These are phyloP conservation scores for Rhinatrema bivittatum DNA, from an alignment of 2,797 vertebrate species.

Conservation along the genomic window DNA sequence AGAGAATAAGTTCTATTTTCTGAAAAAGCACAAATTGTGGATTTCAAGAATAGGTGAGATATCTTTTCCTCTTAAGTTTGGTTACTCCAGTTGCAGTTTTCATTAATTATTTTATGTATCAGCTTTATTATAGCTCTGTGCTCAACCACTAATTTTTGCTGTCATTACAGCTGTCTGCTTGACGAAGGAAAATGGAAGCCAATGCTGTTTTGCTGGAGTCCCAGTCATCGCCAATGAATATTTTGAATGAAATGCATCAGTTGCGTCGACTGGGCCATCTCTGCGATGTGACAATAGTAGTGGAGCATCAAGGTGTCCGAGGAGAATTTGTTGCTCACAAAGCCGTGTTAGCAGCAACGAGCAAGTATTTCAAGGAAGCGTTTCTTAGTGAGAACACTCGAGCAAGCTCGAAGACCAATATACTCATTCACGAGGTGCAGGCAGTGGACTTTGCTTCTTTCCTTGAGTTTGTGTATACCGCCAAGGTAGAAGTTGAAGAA, in stretches of 20 bases:
- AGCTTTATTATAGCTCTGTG: too few species aligned
- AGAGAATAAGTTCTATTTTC: too few species aligned
- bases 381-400: constrained; percentile 61
- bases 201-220: constrained; percentile 72
- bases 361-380: constrained; percentile 82
- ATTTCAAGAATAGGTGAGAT: too few species aligned
- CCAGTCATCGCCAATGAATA: constrained; percentile 66
- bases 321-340: constrained; percentile 85
- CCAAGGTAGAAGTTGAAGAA: constrained; percentile 70
- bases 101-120: too few species aligned
- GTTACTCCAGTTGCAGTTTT: too few species aligned
- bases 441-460: constrained; percentile 74
- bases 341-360: constrained; percentile 84
- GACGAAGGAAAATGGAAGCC: constrained; percentile 66
- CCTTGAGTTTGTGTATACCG: constrained; percentile 87
- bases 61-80: too few species aligned
- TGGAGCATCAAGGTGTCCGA: constrained; percentile 72
- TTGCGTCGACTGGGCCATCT: constrained; percentile 74
- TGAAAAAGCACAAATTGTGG: too few species aligned
- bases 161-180: too few species aligned
- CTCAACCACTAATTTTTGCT: too few species aligned
- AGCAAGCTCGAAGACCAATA: constrained; percentile 45
- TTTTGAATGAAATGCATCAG: constrained; percentile 79
- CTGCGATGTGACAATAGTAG: constrained; percentile 81
- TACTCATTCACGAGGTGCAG: constrained; percentile 68